Conservation (phyloP, 2,113 vertebrate genomes). For the Cynocephalus volans region DNA sequence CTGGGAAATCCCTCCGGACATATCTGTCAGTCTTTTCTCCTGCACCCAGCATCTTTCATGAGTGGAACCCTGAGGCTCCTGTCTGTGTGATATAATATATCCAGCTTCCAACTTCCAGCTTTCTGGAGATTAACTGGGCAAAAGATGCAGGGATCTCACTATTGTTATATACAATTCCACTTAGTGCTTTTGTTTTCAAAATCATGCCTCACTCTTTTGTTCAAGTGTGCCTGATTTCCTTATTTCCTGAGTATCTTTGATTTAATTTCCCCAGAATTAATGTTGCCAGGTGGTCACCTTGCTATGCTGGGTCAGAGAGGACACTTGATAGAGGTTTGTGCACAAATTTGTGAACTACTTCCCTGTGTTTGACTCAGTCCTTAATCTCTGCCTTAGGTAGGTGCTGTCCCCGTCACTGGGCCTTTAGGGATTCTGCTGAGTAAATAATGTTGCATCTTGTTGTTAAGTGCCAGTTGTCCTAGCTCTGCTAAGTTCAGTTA, state of each 20-base stretch:
- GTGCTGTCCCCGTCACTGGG: background rate
- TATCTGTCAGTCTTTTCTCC: background rate
- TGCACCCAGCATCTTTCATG: background rate
- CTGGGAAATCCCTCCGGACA: background rate
- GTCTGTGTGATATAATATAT: background rate
- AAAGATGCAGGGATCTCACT: background rate
- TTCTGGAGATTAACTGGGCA: background rate
- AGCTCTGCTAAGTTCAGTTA: background rate
- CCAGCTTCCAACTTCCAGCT: background rate
- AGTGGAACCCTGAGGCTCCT: background rate
- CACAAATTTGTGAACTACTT: background rate
- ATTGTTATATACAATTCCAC: background rate
- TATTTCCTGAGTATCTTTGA: background rate
- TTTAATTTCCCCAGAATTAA: background rate
- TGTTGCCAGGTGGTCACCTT: background rate
- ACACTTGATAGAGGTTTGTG: background rate
- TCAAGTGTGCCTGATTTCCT: background rate
- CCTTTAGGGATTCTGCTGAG: background rate
- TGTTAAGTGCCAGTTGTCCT: background rate
- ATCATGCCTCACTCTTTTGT: background rate
- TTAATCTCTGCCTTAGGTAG: background rate
- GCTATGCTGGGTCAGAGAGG: background rate
- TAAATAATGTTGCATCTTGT: background rate
- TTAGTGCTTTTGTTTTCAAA: background rate
- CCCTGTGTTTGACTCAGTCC: background rate